phyloP scores from a whole-genome alignment of 2,113 vertebrate species.

The Patagioenas fasciata region DNA sequence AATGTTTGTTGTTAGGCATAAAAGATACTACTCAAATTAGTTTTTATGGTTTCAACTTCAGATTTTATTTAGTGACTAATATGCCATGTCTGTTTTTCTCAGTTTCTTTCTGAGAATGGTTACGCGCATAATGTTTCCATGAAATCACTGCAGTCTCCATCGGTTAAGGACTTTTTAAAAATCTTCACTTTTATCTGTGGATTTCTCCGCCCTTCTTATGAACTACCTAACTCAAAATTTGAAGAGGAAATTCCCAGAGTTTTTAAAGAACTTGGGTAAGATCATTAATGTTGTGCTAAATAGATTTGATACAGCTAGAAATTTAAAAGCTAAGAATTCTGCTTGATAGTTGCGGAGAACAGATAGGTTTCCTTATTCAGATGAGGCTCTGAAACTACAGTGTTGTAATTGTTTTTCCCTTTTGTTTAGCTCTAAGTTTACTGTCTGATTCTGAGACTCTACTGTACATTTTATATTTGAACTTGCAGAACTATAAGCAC shows the following conservation, averaged over 20 bases:
- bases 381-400: not conserved
- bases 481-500: not conserved
- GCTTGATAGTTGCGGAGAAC: not conserved
- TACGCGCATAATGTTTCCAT: constrained; percentile 83
- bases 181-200: constrained; percentile 92
- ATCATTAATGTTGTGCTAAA: not conserved
- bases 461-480: not conserved
- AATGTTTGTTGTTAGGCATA: rapidly evolving
- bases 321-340: not conserved
- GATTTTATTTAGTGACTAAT: not conserved
- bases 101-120: constrained; percentile 88
- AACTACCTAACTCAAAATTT: constrained; percentile 88
- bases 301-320: not conserved
- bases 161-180: constrained; percentile 93
- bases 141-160: constrained; percentile 92
- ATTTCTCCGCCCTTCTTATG: constrained; percentile 86
- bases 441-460: not conserved
- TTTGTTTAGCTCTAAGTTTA: not conserved
- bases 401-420: not conserved
- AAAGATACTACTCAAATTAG: not conserved
- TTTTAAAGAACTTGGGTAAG: constrained; percentile 89
- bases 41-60: not conserved
- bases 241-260: constrained; percentile 94
- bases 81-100: not conserved
- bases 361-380: not conserved